Evolutionary conservation across 2,113 vertebrate genomes (phyloP), one percentile per base, ranked within the genome.

Genomic region (Andinoacara biseriatus): DNA sequence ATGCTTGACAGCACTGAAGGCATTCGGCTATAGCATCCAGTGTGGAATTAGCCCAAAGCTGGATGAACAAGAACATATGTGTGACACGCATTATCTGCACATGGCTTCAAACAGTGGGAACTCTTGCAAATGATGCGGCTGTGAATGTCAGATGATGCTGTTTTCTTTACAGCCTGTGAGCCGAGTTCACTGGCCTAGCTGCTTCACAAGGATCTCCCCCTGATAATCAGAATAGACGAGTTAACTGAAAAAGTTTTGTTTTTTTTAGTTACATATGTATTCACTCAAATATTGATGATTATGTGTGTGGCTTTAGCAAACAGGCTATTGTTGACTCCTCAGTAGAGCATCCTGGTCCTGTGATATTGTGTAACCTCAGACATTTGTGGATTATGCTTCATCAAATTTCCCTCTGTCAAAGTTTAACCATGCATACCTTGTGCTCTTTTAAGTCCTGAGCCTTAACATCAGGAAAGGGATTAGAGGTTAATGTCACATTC

Each of bases 111-210:
- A 87, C 62, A 76, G 76, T 60, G 11, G 59, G 84, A 87, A 81
- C 81, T 80, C 59, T 59, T 31, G 43, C 80, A 82, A 84, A 65
- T 85, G 52, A 90, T 82, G 60, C 5, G 10, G 24, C 78, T 72
- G 63, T 54, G 82, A 77, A 82, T 85, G 87, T 94, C 89, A 89
- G 89, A 82, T 91, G 85, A 88, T 88, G 79, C 61, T 57, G 52
- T 84, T 84, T 75, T 82, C 61, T 76, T 81, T 54, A 59, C 58
- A 62, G 61, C 65, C 57, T 79, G 15, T 86, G 78, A 89, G 24
- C 60, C 46, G 4, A 38, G 76, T 56, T 86, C 63, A 46, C 31
- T 1, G 33, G 57, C 69, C 29, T 58, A 52, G 26, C 24, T 33
- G 14, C 57, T 22, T 46, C 15, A 20, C 15, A 18, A 10, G 2